Percentiles rank a stretch among this genome's conserved stretches.
These are phyloP conservation scores for Ammodytes marinus DNA, from an alignment of 2,113 vertebrate species.

Conservation along the genomic window DNA sequence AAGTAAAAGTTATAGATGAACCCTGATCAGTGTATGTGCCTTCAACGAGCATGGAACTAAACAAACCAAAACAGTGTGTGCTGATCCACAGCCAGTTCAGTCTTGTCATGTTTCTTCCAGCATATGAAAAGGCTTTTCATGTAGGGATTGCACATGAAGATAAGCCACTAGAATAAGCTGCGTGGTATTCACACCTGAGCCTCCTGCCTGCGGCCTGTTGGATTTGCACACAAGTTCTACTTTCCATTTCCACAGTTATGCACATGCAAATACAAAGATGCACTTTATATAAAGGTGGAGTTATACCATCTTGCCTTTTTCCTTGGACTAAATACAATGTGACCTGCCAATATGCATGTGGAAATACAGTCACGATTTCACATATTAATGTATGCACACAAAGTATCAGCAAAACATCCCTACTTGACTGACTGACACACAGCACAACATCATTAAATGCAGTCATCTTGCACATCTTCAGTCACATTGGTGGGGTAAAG, in stretches of 20 bases:
- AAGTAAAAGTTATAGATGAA: conserved; percentile 7
- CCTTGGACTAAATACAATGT: background rate
- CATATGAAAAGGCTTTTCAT: conserved; percentile 8
- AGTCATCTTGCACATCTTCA: conserved; percentile 67
- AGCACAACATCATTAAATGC: conserved; percentile 38
- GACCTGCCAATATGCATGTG: background rate
- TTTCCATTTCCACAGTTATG: background rate
- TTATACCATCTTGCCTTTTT: conserved; percentile 9
- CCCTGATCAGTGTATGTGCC: background rate
- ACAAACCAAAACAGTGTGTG: conserved; percentile 9
- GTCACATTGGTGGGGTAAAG: conserved; percentile 74
- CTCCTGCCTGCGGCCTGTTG: conserved; percentile 7
- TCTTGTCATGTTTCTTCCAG: conserved; percentile 45
- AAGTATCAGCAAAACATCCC: conserved; percentile 5
- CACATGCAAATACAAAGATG: background rate
- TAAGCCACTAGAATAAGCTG: conserved; percentile 23
- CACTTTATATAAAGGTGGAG: background rate
- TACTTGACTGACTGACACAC: conserved; percentile 14
- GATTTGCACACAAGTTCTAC: conserved; percentile 9
- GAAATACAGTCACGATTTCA: background rate
- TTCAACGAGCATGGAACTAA: conserved; percentile 18
- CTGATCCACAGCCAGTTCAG: conserved; percentile 32
- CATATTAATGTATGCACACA: background rate
- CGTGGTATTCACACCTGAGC: conserved; percentile 12
- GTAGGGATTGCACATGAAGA: conserved; percentile 20